Percentiles rank a stretch among this genome's conserved stretches.
Evolutionary conservation across 2,888 invertebrate species (phyloP).

Genomic region (Mallateleia sp.): DNA sequence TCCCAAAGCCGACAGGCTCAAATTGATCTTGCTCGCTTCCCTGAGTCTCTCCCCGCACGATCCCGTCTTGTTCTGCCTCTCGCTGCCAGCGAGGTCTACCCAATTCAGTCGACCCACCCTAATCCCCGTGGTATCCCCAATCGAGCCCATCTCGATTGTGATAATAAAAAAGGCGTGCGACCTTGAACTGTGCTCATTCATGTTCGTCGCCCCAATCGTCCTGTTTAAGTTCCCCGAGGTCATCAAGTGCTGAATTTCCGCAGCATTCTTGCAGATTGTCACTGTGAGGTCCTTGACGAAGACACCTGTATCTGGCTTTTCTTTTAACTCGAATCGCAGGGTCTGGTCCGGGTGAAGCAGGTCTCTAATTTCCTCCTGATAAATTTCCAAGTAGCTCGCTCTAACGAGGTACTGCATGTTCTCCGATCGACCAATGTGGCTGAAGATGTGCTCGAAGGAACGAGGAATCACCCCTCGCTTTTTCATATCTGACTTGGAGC

Average conservation of each 20-base stretch:
- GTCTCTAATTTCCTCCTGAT: constrained; percentile 96
- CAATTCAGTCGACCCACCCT: constrained; percentile 98
- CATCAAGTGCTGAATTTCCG: constrained; percentile 98
- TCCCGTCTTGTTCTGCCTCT: constrained; percentile 98
- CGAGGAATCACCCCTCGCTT: constrained; percentile 97
- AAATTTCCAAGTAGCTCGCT: constrained; percentile 99
- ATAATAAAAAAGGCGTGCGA: constrained; percentile 99
- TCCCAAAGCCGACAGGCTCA: constrained; percentile 98
- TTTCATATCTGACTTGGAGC: constrained; percentile 92
- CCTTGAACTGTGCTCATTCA: constrained; percentile 99
- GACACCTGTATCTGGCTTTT: constrained; percentile 95
- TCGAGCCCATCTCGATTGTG: constrained; percentile 97
- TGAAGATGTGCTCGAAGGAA: constrained; percentile 99
- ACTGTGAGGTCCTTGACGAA: constrained; percentile 99
- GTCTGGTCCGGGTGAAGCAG: constrained; percentile 92
- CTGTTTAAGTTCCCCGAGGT: constrained; percentile 97
- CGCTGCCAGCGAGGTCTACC: constrained; percentile 99
- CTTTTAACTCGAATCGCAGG: constrained; percentile 93
- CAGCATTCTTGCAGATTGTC: constrained; percentile 97
- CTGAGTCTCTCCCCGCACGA: constrained; percentile 98
- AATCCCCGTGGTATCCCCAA: constrained; percentile 91
- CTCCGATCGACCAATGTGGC: constrained; percentile 97
- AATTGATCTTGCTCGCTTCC: constrained; percentile 99
- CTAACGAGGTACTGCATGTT: constrained; percentile 99
- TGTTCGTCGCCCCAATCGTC: constrained; percentile 98